Percentiles rank a stretch among this genome's conserved stretches.
phyloP scores from a whole-genome alignment of 2,797 vertebrate genomes.

The Loriculus beryllinus region DNA sequence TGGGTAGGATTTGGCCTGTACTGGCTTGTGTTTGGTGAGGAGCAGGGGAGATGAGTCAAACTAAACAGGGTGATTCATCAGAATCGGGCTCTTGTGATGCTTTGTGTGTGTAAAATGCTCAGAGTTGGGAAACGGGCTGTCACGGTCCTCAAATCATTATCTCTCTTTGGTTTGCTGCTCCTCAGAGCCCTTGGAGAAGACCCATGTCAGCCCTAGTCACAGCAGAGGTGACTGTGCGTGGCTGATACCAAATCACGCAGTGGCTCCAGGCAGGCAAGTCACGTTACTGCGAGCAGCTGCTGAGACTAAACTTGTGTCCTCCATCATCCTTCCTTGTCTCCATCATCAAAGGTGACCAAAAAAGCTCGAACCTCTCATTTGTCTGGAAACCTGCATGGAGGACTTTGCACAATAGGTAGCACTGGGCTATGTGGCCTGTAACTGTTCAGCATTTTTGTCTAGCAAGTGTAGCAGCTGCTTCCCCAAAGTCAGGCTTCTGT shows the following conservation, averaged over 20 bases:
- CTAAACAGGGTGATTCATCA: background rate
- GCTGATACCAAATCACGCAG: background rate
- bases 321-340: background rate
- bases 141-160: fast-evolving
- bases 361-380: background rate
- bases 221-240: background rate
- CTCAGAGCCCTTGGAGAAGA: background rate
- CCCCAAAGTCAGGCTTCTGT: background rate
- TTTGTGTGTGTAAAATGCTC: background rate
- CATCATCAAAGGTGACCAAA: background rate
- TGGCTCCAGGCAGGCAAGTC: background rate
- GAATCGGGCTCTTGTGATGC: background rate
- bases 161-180: background rate
- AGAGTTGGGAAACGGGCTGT: background rate
- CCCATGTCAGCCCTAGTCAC: background rate
- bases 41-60: background rate
- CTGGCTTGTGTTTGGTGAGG: background rate
- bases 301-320: background rate
- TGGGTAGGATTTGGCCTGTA: background rate
- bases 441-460: background rate
- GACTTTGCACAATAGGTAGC: background rate
- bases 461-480: background rate
- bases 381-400: background rate
- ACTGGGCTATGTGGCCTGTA: background rate
- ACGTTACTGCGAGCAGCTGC: background rate